phyloP scores from a whole-genome alignment of 2,797 vertebrate genomes.

The Hyperoplus lanceolatus region DNA sequence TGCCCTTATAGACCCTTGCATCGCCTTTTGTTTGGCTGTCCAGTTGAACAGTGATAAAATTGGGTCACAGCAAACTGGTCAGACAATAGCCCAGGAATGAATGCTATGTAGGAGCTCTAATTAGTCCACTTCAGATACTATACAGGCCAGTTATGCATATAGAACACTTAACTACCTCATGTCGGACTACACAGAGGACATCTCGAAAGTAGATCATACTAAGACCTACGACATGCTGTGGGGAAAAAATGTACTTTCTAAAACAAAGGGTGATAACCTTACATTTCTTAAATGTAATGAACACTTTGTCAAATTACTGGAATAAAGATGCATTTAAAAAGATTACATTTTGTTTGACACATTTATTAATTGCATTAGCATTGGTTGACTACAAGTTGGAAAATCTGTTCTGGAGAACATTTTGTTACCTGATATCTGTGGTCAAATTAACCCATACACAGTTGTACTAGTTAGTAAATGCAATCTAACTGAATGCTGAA shows the following conservation, averaged over 20 bases:
- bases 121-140: constrained; percentile 17
- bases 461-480: background rate
- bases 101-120: constrained; percentile 19
- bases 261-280: background rate
- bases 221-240: background rate
- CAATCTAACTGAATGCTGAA: background rate
- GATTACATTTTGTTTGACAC: too few relatives aligned
- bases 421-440: background rate
- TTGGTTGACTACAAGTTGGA: background rate
- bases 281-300: too few relatives aligned
- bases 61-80: constrained; percentile 39
- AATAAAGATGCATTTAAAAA: too few relatives aligned
- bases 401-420: background rate
- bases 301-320: too few relatives aligned
- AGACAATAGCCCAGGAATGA: constrained; percentile 42
- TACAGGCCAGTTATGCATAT: constrained; percentile 11
- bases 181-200: background rate
- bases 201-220: background rate
- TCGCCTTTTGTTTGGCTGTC: constrained; percentile 46
- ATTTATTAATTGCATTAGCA: background rate
- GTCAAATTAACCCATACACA: background rate
- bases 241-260: too few relatives aligned
- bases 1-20: background rate
- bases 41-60: constrained; percentile 47
- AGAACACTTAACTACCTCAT: background rate